These are phyloP conservation scores for Troides helena DNA, from an alignment of 2,888 invertebrate species.

Conservation along the genomic window DNA sequence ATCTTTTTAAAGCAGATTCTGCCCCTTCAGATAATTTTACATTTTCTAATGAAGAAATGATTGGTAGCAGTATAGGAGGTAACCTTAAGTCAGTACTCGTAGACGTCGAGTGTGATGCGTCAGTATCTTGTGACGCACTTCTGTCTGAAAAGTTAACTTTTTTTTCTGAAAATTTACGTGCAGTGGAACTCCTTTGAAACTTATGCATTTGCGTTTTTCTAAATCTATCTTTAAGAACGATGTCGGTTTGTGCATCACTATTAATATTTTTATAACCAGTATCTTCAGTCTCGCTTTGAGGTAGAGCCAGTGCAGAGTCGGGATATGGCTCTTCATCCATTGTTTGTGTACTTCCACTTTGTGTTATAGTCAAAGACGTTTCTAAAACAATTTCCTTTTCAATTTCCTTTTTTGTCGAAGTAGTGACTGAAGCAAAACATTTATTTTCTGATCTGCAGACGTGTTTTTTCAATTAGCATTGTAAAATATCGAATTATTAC, in stretches of 20 bases:
- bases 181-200: slow-evolving; percentile 71
- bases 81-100: slow-evolving; percentile 82
- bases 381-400: slow-evolving; percentile 61
- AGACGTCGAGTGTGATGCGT: slow-evolving; percentile 81
- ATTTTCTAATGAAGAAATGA: slow-evolving; percentile 82
- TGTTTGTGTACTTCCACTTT: slow-evolving; percentile 48
- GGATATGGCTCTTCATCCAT: slow-evolving; percentile 52
- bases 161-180: slow-evolving; percentile 68
- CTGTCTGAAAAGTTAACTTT: slow-evolving; percentile 77
- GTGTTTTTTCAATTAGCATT: background rate
- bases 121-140: slow-evolving; percentile 82
- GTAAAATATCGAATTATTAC: background rate
- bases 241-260: slow-evolving; percentile 50
- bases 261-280: slow-evolving; percentile 55
- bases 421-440: slow-evolving; percentile 66
- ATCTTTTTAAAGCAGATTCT: slow-evolving; percentile 72
- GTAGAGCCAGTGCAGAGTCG: slow-evolving; percentile 56
- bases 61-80: slow-evolving; percentile 86
- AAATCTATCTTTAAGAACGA: slow-evolving; percentile 39
- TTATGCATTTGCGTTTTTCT: slow-evolving; percentile 48
- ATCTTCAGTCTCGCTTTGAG: slow-evolving; percentile 57
- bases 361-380: slow-evolving; percentile 41
- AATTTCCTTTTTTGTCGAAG: slow-evolving; percentile 54
- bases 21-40: slow-evolving; percentile 64
- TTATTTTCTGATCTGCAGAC: slow-evolving; percentile 82